Evolutionary conservation across 2,113 vertebrate genomes (phyloP).

Genomic region (Mystacornis crossleyi): DNA sequence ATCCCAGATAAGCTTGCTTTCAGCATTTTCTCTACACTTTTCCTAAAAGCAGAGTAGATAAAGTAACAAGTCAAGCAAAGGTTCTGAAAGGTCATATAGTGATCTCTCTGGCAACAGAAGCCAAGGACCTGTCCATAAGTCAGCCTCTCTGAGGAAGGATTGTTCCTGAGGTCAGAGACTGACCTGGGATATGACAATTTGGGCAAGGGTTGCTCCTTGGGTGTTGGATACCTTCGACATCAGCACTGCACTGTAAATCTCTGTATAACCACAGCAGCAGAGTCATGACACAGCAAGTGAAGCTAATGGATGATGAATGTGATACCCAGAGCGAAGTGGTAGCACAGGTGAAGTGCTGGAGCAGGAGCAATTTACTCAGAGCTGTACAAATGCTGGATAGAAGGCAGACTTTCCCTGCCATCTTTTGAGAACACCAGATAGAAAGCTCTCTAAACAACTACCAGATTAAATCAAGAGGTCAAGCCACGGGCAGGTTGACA

Average conservation of each 20-base stretch:
- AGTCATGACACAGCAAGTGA: background rate
- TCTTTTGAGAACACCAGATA: background rate
- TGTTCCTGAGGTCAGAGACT: background rate
- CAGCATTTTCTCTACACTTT: background rate
- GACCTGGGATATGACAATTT: background rate
- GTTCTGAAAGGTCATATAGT: background rate
- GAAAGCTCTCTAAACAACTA: background rate
- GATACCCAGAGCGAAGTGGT: background rate
- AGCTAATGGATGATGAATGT: background rate
- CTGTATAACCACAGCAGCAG: background rate
- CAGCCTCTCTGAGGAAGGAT: background rate
- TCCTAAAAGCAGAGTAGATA: background rate
- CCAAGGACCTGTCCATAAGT: background rate
- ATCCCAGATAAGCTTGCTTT: background rate
- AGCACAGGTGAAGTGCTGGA: slow-evolving; percentile 21
- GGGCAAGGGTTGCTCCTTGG: background rate
- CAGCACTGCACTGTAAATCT: background rate
- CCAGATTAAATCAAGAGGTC: slow-evolving; percentile 12
- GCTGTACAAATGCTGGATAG: background rate
- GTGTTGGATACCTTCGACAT: background rate
- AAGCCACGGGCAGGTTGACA: background rate
- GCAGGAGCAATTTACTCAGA: slow-evolving; percentile 20
- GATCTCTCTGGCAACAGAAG: background rate
- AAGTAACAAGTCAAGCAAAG: background rate
- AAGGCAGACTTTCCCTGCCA: background rate